phyloP scores from a whole-genome alignment of 37 sponge, comb jelly and placozoan genomes.

The Hormiphora californensis region DNA sequence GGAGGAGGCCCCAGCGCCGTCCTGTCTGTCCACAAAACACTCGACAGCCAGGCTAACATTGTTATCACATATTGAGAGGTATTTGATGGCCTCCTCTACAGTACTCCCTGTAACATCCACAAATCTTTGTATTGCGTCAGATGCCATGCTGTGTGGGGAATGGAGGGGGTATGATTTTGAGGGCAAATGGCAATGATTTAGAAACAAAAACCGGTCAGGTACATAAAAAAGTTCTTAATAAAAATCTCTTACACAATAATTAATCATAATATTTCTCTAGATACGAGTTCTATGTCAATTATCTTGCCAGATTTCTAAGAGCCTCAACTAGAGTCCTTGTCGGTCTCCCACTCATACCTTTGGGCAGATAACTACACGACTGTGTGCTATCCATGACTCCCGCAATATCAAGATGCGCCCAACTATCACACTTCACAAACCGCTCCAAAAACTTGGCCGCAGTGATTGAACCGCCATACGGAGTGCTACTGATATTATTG shows the following conservation, averaged over 20 bases:
- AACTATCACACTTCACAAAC: constrained; percentile 64
- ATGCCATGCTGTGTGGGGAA: neutral
- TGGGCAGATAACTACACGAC: constrained; percentile 22
- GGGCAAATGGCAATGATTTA: too few relatives aligned
- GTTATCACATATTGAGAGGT: constrained; percentile 50
- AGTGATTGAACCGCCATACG: constrained; percentile 77
- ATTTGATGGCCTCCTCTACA: constrained; percentile 49
- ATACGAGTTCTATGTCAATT: too few relatives aligned
- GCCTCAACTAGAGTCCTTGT: constrained; percentile 19
- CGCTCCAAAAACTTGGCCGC: constrained; percentile 87
- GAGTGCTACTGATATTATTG: constrained; percentile 65
- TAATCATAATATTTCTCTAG: too few relatives aligned
- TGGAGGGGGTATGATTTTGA: too few relatives aligned
- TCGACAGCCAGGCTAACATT: constrained; percentile 47
- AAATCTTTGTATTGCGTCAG: constrained; percentile 26
- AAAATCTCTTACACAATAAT: too few relatives aligned
- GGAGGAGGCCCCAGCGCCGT: neutral
- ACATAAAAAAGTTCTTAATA: too few relatives aligned
- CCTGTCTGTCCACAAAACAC: constrained; percentile 45
- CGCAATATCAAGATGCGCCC: constrained; percentile 90
- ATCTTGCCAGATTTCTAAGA: neutral
- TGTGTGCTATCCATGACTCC: constrained; percentile 73
- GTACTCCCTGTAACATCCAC: constrained; percentile 31
- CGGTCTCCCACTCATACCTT: constrained; percentile 29
- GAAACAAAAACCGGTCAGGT: too few relatives aligned